A percentile compares a stretch with the other conserved stretches of the same genome.
These are phyloP conservation scores for Pterophyllum scalare DNA, from an alignment of 2,113 vertebrate genomes.

Conservation along the genomic window DNA sequence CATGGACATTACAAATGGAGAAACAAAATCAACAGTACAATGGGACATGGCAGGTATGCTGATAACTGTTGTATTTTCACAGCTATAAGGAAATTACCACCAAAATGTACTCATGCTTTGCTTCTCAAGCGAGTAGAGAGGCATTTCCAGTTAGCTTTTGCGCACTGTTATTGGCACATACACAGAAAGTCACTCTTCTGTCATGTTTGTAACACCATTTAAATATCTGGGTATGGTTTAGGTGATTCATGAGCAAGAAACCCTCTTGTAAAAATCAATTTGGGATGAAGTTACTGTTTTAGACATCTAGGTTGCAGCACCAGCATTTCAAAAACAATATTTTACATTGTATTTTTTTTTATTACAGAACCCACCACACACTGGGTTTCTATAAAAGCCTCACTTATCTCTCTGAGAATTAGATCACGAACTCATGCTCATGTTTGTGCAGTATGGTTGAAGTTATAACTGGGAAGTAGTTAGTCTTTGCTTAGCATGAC, in stretches of 20 bases:
- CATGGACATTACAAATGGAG: constrained; percentile 84
- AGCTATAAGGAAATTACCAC: neutral
- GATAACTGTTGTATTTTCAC: neutral
- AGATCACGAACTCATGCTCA: neutral
- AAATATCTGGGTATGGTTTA: neutral
- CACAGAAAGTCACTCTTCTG: neutral
- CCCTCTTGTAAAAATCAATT: neutral
- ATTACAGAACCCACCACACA: neutral
- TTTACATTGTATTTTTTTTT: neutral
- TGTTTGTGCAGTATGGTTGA: neutral
- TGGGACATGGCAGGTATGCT: constrained; percentile 44
- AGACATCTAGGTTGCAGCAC: neutral
- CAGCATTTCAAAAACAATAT: neutral
- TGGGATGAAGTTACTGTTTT: neutral
- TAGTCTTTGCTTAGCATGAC: neutral
- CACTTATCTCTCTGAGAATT: neutral
- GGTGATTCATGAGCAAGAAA: neutral
- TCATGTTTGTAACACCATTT: neutral
- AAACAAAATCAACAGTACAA: constrained; percentile 45
- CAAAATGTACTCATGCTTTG: accelerated
- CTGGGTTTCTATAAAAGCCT: neutral
- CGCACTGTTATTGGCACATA: neutral
- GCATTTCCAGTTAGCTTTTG: neutral
- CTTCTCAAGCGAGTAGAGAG: too few species aligned
- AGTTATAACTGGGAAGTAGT: neutral